phyloP scores from a whole-genome alignment of 2,113 vertebrate genomes.

The Oryctolagus cuniculus region DNA sequence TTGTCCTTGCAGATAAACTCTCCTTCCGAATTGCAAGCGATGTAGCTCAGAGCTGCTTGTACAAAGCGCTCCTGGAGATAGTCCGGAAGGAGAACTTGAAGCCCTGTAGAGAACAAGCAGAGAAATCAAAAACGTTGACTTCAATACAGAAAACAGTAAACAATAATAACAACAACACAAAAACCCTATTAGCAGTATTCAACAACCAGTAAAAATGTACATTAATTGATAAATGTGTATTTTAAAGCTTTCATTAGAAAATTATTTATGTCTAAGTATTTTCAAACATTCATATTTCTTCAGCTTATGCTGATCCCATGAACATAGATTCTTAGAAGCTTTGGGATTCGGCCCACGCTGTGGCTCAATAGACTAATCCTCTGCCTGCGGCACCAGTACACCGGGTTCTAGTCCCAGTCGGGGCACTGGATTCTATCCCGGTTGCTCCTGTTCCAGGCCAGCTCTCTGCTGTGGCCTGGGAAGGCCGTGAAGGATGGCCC shows the following conservation, averaged over 20 bases:
- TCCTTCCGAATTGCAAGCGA: slow-evolving; percentile 97
- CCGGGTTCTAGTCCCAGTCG: too few relatives aligned
- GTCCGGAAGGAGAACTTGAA: slow-evolving; percentile 96
- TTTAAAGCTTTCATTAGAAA: neutral
- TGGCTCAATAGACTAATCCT: too few relatives aligned
- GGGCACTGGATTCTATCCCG: too few relatives aligned
- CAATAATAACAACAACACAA: too few relatives aligned
- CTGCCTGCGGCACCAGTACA: too few relatives aligned
- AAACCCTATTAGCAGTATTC: neutral
- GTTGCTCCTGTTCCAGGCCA: too few relatives aligned
- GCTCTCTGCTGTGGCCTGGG: too few relatives aligned
- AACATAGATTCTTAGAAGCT: neutral
- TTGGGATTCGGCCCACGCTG: too few relatives aligned
- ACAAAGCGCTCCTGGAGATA: slow-evolving; percentile 96
- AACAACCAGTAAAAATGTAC: neutral
- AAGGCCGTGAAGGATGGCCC: too few relatives aligned
- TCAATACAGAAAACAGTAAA: neutral
- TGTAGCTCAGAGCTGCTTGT: slow-evolving; percentile 96
- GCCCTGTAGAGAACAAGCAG: slow-evolving; percentile 86
- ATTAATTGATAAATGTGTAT: neutral
- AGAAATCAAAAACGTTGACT: neutral
- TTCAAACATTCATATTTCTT: neutral
- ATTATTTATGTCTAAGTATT: neutral
- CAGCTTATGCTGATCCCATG: neutral
- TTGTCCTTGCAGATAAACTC: slow-evolving; percentile 96